phyloP scores from a whole-genome alignment of 2,797 vertebrate species.

The Diglossa cyanea region DNA sequence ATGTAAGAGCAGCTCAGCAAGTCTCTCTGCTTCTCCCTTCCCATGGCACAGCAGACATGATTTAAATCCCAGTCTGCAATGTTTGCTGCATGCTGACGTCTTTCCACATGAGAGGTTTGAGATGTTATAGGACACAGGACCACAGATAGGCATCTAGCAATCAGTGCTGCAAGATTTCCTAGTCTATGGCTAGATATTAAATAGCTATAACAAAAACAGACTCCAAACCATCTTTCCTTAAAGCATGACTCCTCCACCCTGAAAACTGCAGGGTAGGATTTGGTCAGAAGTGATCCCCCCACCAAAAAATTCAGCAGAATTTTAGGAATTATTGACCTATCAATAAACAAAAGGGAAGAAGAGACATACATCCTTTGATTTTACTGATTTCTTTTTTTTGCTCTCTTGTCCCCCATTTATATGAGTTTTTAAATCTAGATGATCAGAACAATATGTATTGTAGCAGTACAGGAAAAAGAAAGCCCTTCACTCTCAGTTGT shows the following conservation, averaged over 20 bases:
- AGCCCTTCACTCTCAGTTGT: not conserved
- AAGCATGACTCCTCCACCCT: not conserved
- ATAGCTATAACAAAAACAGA: not conserved
- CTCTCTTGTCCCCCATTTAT: not conserved
- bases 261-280: not conserved
- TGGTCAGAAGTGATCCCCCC: not conserved
- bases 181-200: not conserved
- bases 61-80: not conserved
- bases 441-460: not conserved
- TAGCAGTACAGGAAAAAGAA: not conserved
- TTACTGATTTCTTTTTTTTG: not conserved
- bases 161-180: not conserved
- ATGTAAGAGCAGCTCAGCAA: not conserved
- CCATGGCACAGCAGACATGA: not conserved
- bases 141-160: not conserved
- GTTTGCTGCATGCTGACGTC: not conserved
- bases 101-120: not conserved
- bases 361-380: not conserved
- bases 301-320: not conserved
- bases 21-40: conserved; percentile 13
- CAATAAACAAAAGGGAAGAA: not conserved
- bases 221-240: not conserved
- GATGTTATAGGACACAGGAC: not conserved
- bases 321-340: not conserved
- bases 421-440: not conserved